Percentiles rank a stretch among this genome's conserved stretches.
Evolutionary conservation across 2,888 invertebrate genomes (phyloP).

Genomic region (Tetropium fuscum): DNA sequence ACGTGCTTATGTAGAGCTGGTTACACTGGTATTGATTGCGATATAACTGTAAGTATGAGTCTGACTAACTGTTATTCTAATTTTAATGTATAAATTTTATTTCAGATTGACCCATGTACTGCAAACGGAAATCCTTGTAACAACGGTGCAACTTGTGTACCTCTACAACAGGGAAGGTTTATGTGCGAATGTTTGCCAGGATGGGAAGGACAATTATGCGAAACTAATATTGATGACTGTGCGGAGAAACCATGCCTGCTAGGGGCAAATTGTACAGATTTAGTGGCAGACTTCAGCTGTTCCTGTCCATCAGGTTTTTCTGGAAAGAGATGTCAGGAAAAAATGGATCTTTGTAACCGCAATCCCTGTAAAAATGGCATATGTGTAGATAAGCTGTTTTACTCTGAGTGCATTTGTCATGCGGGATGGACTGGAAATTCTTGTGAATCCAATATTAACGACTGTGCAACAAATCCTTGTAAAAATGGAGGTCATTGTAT

Average conservation of each 20-base stretch:
- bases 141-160: constrained; percentile 90
- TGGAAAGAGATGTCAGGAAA: constrained; percentile 95
- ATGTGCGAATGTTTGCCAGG: constrained; percentile 96
- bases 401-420: constrained; percentile 90
- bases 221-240: constrained; percentile 93
- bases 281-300: constrained; percentile 94
- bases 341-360: constrained; percentile 91
- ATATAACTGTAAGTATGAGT: constrained; percentile 79
- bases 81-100: constrained; percentile 42
- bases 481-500: constrained; percentile 93
- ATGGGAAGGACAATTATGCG: constrained; percentile 97
- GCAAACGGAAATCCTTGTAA: constrained; percentile 91
- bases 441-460: constrained; percentile 93
- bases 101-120: constrained; percentile 88
- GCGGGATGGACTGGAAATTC: constrained; percentile 90
- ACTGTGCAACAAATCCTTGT: constrained; percentile 90
- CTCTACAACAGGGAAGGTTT: constrained; percentile 91
- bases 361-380: constrained; percentile 94
- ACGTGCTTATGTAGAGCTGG: constrained; percentile 95
- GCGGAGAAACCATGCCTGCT: constrained; percentile 92
- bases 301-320: constrained; percentile 94
- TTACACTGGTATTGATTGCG: constrained; percentile 93
- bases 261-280: constrained; percentile 92
- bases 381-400: constrained; percentile 90
- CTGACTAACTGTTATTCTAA: neutral